phyloP scores from a whole-genome alignment of 2,113 vertebrate genomes.

The Myiagra hebetior region DNA sequence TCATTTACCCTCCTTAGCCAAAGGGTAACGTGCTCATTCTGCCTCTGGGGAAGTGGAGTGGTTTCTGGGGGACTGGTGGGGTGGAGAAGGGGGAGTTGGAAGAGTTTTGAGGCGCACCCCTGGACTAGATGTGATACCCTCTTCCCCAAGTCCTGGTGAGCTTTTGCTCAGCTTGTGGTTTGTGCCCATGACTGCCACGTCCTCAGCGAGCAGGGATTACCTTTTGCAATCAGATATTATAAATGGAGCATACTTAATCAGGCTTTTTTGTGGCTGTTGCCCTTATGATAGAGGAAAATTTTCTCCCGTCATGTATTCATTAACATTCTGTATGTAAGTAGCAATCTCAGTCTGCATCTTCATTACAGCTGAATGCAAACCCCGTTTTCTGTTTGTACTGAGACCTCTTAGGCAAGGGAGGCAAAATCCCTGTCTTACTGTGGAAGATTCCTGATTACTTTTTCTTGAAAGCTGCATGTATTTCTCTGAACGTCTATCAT shows the following conservation, averaged over 20 bases:
- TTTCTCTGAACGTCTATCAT: background rate
- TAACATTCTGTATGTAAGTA: background rate
- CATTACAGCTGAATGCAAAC: background rate
- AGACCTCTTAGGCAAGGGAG: background rate
- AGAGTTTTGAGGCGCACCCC: rapidly evolving
- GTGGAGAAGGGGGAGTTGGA: background rate
- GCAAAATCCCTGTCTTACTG: background rate
- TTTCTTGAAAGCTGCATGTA: background rate
- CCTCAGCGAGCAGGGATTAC: background rate
- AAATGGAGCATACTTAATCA: background rate
- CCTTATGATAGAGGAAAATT: background rate
- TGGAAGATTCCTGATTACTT: background rate
- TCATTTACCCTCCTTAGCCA: background rate
- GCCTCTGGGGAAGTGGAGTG: background rate
- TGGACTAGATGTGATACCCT: background rate
- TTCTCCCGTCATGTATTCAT: background rate
- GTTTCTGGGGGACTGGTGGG: background rate
- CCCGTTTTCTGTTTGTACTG: slow-evolving; percentile 26
- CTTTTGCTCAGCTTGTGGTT: background rate
- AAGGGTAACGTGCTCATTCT: background rate
- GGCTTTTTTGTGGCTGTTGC: background rate
- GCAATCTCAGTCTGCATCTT: slow-evolving; percentile 1
- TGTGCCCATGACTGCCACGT: rapidly evolving
- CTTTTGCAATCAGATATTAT: background rate
- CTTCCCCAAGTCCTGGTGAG: background rate